A percentile compares a stretch with the other conserved stretches of the same genome.
phyloP scores from a whole-genome alignment of 2,113 vertebrate species.

The Melanostigma gelatinosum region DNA sequence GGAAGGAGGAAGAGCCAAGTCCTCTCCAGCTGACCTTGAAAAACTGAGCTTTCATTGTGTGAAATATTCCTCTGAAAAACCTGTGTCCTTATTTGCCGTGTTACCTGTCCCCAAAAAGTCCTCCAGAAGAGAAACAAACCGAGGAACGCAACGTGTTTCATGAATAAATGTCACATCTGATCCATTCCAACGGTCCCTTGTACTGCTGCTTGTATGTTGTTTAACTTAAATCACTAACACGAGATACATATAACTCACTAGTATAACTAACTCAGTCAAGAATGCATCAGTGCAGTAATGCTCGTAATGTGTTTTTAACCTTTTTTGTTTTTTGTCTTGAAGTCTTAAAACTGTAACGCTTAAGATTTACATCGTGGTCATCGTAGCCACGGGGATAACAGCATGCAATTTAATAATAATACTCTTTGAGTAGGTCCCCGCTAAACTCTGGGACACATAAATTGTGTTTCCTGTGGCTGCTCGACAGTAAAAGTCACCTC shows the following conservation, averaged over 20 bases:
- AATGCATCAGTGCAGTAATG: background rate
- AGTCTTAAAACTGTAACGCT: background rate
- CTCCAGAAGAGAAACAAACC: constrained; percentile 19
- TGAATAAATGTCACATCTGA: constrained; percentile 10
- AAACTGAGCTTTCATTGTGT: constrained; percentile 34
- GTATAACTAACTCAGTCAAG: background rate
- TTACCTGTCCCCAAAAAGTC: constrained; percentile 48
- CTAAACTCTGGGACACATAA: background rate
- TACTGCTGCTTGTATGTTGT: background rate
- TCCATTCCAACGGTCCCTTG: background rate
- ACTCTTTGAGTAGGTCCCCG: background rate
- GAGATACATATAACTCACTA: background rate
- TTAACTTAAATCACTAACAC: background rate
- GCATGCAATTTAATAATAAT: background rate
- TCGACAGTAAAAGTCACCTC: background rate
- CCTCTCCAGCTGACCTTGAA: constrained; percentile 53
- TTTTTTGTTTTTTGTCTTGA: background rate
- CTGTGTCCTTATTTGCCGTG: constrained; percentile 41
- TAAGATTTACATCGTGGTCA: background rate
- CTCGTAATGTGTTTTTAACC: background rate
- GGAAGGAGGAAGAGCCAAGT: constrained; percentile 23
- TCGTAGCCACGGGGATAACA: background rate
- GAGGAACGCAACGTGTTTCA: background rate
- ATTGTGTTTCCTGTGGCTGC: background rate
- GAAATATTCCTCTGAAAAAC: constrained; percentile 41